Conservation (phyloP, 2,113 vertebrate genomes). For the Serinus canaria region DNA sequence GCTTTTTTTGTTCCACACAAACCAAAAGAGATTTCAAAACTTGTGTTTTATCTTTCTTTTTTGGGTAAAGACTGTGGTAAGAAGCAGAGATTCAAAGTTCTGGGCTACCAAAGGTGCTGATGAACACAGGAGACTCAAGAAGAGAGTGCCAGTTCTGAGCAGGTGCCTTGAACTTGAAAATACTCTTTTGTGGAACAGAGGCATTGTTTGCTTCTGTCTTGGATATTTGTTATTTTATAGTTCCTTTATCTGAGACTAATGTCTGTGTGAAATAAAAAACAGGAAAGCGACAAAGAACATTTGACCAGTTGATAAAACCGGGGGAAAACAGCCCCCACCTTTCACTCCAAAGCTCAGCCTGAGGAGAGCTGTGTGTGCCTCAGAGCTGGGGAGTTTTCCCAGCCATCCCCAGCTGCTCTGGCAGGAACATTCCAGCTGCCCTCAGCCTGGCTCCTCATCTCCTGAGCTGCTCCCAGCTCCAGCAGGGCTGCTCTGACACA, state of each 20-base stretch:
- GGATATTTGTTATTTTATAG: neutral
- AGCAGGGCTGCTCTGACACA: neutral
- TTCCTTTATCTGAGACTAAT: neutral
- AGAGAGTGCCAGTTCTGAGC: conserved; percentile 33
- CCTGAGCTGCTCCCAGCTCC: neutral
- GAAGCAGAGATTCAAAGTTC: conserved; percentile 52
- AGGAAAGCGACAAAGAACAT: conserved; percentile 10
- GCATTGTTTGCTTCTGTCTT: conserved; percentile 2
- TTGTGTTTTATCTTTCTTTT: conserved; percentile 54
- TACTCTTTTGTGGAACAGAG: neutral
- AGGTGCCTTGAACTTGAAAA: conserved; percentile 12
- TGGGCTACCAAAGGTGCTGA: conserved; percentile 18
- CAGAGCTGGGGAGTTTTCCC: neutral
- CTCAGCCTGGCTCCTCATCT: neutral
- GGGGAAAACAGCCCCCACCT: neutral
- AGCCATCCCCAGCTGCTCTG: neutral
- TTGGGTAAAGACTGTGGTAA: neutral
- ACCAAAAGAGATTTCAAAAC: conserved; percentile 38
- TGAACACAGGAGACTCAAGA: conserved; percentile 13
- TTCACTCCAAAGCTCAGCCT: neutral
- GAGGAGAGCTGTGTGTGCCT: neutral
- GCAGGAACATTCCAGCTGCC: neutral
- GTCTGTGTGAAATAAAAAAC: neutral
- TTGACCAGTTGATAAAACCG: neutral
- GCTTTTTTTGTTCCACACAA: neutral